Percentiles rank a stretch among this genome's conserved stretches.
Conservation (phyloP, 1,140 invertebrate species). For the Piezodorus guildinii region DNA sequence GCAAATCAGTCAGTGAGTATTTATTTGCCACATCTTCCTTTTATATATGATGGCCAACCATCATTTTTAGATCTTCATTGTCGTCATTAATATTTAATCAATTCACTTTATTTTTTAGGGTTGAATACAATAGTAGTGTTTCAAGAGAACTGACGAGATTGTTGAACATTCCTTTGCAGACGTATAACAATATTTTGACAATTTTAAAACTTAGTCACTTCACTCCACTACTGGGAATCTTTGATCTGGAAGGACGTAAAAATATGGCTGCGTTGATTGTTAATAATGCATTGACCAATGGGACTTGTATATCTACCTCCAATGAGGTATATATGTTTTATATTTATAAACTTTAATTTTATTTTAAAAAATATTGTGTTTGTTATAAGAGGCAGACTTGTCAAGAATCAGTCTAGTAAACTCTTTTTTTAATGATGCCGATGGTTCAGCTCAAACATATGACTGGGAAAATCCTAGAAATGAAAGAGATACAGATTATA, state of each 20-base stretch:
- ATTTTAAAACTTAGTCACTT: conserved; percentile 76
- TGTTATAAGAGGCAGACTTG: too few relatives aligned
- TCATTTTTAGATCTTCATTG: too few relatives aligned
- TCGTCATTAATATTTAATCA: background rate
- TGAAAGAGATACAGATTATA: too few relatives aligned
- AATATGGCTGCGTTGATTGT: conserved; percentile 77
- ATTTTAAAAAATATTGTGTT: background rate
- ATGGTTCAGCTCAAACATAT: too few relatives aligned
- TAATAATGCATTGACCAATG: conserved; percentile 77
- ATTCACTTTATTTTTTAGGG: conserved; percentile 34
- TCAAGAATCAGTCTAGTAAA: too few relatives aligned
- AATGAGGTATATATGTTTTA: conserved; percentile 45
- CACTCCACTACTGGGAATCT: conserved; percentile 69
- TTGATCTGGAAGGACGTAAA: conserved; percentile 83
- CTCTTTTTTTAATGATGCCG: too few relatives aligned
- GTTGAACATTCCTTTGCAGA: conserved; percentile 87
- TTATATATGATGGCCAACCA: too few relatives aligned
- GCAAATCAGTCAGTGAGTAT: conserved; percentile 56
- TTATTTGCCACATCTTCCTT: background rate
- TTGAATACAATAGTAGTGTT: conserved; percentile 57
- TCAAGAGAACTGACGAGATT: conserved; percentile 86
- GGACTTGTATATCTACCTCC: conserved; percentile 75
- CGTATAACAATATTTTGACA: conserved; percentile 85
- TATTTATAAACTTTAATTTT: conserved; percentile 3
- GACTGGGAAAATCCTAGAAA: too few relatives aligned